These are phyloP conservation scores for Rhizoglyphus robini DNA, from an alignment of 1,140 invertebrate species.

Conservation along the genomic window DNA sequence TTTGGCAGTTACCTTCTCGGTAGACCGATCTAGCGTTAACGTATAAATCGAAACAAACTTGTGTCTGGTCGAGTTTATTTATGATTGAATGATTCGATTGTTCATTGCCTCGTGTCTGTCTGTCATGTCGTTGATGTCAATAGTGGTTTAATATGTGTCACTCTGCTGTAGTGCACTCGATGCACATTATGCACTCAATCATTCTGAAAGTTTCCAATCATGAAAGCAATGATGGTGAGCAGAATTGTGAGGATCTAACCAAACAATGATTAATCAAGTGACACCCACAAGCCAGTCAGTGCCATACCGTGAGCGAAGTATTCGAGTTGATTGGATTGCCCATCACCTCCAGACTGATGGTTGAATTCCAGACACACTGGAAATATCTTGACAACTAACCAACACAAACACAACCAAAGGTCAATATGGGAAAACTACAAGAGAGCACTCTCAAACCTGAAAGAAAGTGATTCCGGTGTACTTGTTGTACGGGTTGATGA, in stretches of 20 bases:
- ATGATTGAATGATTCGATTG: no score
- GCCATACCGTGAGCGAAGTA: neutral
- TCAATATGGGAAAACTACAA: no score
- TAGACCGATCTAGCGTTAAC: no score
- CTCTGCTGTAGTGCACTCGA: no score
- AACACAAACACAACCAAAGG: neutral
- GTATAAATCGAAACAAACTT: no score
- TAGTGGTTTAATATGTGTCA: no score
- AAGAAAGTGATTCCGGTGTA: neutral
- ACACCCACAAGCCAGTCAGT: no score
- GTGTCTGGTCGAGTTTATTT: no score
- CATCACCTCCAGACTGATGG: neutral
- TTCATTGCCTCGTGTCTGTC: no score
- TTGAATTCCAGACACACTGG: conserved; percentile 8
- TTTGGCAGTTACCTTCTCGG: no score
- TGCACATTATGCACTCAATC: neutral
- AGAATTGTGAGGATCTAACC: neutral
- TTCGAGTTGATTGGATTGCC: neutral
- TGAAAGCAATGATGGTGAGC: conserved; percentile 4
- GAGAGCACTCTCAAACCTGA: conserved; percentile 1
- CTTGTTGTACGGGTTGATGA: neutral
- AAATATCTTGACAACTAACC: neutral
- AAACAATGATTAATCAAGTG: neutral
- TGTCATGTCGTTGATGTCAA: no score
- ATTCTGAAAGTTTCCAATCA: conserved; percentile 6